Base-by-base conservation (phyloP, 2,888 invertebrate species). In the Micoletzkya japonica region DNA sequence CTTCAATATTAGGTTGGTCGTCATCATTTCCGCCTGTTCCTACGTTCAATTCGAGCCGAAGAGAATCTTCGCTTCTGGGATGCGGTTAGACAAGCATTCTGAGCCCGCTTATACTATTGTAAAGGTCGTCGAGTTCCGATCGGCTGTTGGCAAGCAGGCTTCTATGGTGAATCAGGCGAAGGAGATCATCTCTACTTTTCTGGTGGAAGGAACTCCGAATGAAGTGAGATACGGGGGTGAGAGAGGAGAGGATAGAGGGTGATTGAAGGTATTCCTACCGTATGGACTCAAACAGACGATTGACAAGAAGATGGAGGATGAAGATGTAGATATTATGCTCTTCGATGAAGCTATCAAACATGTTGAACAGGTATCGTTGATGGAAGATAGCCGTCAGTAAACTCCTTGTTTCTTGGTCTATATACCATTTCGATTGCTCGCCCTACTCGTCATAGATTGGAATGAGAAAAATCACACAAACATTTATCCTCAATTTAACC, bases 41-140 rank as follows among this genome's bases (percentile, higher is more conserved):
- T 84, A 37, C 80, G 79, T 59, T 70, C 73, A n/a, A 82, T 84
- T 54, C 83, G 83, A 49, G 84, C 84, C 36, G 84, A 84, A 68
- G 84, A 84, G 72, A 84, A 84, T 59, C 77, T 84, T 1, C 78
- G 82, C 58, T 84, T 84, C 72, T 84, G 84, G 84, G 84, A 83
- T 72, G 80, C 75, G 32, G 76, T 78, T 6, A 44, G 50, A 20
- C 6, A 36, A 24, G 58, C 69, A 28, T 52, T 49, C 39, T 49
- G 37, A 37, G 20, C 34, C 20, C 44, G n/a, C n/a, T n/a, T n/a
- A n/a, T n/a, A n/a, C n/a, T n/a, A 10, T 44, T 44, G 10, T 44
- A 14, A 14, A 66, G 64, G 64, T 66, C 20, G 54, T 66, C 37
- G 64, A 66, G 28, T 66, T 66, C 37, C 52, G 64, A 26, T 52